A percentile compares a stretch with the other conserved stretches of the same genome.
Conservation (phyloP, 2,113 vertebrate genomes). For the Oophaga pumilio region DNA sequence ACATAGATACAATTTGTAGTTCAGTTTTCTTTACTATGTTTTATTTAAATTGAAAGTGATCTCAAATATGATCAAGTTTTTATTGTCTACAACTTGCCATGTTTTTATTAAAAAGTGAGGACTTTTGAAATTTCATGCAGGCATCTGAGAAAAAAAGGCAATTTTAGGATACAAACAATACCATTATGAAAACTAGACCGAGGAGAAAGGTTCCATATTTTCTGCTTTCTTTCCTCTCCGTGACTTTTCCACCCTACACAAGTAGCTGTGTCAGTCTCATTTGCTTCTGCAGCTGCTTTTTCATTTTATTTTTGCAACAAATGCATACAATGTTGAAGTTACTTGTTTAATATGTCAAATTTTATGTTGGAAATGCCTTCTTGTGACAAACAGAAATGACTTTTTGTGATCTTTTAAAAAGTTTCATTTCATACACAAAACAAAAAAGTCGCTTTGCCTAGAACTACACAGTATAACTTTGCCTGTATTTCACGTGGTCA, state of each 20-base stretch:
- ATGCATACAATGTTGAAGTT: too few species aligned
- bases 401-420: too few species aligned
- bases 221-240: background rate
- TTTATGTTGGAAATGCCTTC: too few species aligned
- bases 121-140: constrained; percentile 19
- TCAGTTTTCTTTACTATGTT: constrained; percentile 7
- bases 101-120: constrained; percentile 43
- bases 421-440: too few species aligned
- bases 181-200: background rate
- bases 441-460: too few species aligned
- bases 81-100: background rate
- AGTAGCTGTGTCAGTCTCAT: background rate
- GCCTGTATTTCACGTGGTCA: too few species aligned
- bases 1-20: constrained; percentile 24
- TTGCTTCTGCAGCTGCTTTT: too few species aligned
- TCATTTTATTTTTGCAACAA: too few species aligned
- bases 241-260: background rate
- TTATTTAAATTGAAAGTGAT: constrained; percentile 36
- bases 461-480: too few species aligned
- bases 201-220: background rate
- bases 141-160: background rate
- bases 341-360: too few species aligned
- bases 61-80: constrained; percentile 32
- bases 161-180: background rate
- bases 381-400: too few species aligned